phyloP scores from a whole-genome alignment of 1,140 invertebrate genomes.

The Drosophila simulans region DNA sequence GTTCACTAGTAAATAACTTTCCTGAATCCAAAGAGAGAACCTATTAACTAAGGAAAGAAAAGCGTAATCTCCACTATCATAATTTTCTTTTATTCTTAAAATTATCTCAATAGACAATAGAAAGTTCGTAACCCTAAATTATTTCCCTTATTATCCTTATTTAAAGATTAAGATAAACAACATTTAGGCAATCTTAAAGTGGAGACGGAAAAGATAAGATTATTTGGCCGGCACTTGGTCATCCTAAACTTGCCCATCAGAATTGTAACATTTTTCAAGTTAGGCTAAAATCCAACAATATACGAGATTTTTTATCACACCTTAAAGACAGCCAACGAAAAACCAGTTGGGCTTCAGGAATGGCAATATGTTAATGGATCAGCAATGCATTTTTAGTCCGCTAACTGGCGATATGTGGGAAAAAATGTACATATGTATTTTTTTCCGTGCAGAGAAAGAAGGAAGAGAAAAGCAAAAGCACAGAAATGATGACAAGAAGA shows the following conservation, averaged over 20 bases:
- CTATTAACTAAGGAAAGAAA: no score
- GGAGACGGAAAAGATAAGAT: slow-evolving; percentile 3
- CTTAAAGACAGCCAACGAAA: neutral
- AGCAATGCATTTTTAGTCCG: slow-evolving; percentile 1
- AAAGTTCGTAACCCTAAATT: neutral
- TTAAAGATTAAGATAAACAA: slow-evolving; percentile 6
- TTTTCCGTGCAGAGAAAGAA: slow-evolving; percentile 21
- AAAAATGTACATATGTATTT: slow-evolving; percentile 4
- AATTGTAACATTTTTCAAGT: no score
- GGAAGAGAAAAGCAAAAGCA: slow-evolving; percentile 36
- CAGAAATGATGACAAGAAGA: slow-evolving; percentile 38
- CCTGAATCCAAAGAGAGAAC: no score
- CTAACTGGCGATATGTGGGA: neutral
- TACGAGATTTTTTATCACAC: no score
- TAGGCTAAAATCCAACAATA: no score
- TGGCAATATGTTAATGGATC: slow-evolving; percentile 1
- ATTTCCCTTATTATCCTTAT: neutral
- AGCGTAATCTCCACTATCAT: no score
- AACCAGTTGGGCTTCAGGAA: neutral
- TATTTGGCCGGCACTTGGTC: neutral
- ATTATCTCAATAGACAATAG: no score
- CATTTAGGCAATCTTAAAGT: neutral
- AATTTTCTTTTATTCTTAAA: no score
- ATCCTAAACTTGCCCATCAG: no score
- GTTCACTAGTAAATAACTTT: no score